A percentile compares a stretch with the other conserved stretches of the same genome.
phyloP scores from a whole-genome alignment of 2,888 invertebrate genomes.

The Exocentrus adspersus region DNA sequence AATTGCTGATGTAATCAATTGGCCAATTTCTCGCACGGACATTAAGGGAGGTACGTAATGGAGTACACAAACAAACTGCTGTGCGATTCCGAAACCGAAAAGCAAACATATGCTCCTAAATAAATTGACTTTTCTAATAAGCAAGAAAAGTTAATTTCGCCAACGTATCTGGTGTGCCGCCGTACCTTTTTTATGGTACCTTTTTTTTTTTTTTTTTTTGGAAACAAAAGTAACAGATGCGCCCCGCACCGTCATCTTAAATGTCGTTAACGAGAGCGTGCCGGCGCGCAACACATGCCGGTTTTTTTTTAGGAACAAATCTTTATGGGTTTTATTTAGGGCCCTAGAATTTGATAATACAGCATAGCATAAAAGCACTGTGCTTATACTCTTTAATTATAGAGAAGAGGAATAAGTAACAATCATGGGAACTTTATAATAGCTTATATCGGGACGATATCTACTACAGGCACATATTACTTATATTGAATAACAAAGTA shows the following conservation, averaged over 20 bases:
- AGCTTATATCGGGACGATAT: background rate
- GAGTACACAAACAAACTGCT: constrained; percentile 20
- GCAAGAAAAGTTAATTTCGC: constrained; percentile 48
- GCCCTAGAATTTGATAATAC: background rate
- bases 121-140: constrained; percentile 50
- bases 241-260: constrained; percentile 35
- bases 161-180: constrained; percentile 37
- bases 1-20: background rate
- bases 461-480: background rate
- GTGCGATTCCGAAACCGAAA: constrained; percentile 40
- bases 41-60: constrained; percentile 19
- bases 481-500: constrained; percentile 6
- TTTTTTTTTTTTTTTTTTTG: constrained; percentile 34
- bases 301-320: constrained; percentile 32
- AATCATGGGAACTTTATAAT: constrained; percentile 7
- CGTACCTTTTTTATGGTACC: constrained; percentile 36
- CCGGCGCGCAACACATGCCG: constrained; percentile 38
- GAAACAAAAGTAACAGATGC: constrained; percentile 42
- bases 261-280: constrained; percentile 37
- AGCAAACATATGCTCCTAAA: constrained; percentile 45
- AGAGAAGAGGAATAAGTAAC: constrained; percentile 13
- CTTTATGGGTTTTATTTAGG: constrained; percentile 10
- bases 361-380: background rate
- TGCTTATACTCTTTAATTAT: constrained; percentile 14
- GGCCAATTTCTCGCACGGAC: background rate